Evolutionary conservation across 2,888 invertebrate species (phyloP).

Genomic region (Lathronympha strigana): DNA sequence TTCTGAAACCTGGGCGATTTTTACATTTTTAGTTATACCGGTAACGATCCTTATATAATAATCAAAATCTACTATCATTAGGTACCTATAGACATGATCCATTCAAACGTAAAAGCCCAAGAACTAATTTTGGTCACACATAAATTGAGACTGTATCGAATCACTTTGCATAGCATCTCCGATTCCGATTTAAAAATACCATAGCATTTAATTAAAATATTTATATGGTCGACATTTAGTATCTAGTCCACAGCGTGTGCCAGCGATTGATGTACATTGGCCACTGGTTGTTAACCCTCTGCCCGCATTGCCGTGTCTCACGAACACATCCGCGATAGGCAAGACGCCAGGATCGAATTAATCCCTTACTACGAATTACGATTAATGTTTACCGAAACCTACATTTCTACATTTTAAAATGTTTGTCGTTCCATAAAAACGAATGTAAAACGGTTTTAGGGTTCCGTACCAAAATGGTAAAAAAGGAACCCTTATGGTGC

Average conservation of each 20-base stretch:
- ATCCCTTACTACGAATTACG: slow-evolving; percentile 19
- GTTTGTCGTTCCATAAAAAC: too few species aligned
- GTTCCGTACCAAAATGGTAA: too few species aligned
- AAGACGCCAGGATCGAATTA: slow-evolving; percentile 33
- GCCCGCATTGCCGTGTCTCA: slow-evolving; percentile 66
- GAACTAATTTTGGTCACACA: slow-evolving; percentile 1
- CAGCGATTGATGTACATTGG: slow-evolving; percentile 48
- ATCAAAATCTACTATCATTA: too few species aligned
- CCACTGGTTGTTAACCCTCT: slow-evolving; percentile 55
- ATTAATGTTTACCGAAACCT: slow-evolving; percentile 17
- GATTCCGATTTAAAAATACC: slow-evolving; percentile 13
- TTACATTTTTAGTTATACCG: too few species aligned
- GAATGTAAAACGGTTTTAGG: too few species aligned
- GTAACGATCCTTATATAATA: too few species aligned
- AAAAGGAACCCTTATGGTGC: too few species aligned
- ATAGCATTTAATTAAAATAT: slow-evolving; percentile 35
- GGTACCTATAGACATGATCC: neutral
- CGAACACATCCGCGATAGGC: slow-evolving; percentile 63
- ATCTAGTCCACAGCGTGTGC: slow-evolving; percentile 35
- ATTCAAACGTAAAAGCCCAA: neutral
- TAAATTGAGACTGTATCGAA: neutral
- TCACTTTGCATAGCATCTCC: neutral
- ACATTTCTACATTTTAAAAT: slow-evolving; percentile 18
- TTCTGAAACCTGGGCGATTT: too few species aligned
- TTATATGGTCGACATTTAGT: slow-evolving; percentile 37